phyloP scores from a whole-genome alignment of 2,888 invertebrate species.

The Andricus curvator region DNA sequence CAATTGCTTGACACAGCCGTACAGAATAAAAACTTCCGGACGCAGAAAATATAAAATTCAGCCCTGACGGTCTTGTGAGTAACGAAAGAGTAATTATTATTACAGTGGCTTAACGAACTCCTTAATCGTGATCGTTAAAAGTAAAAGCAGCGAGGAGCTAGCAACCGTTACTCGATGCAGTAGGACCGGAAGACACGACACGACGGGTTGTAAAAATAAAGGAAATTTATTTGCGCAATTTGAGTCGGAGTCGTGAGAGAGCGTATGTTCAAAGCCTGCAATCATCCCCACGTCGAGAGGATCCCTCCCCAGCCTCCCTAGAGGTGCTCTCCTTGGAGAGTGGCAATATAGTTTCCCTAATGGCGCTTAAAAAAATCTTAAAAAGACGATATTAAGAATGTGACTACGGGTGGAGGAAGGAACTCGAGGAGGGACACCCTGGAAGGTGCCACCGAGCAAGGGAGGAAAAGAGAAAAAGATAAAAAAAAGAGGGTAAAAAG shows the following conservation, averaged over 20 bases:
- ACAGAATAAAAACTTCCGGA: neutral
- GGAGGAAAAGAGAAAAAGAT: conserved; percentile 23
- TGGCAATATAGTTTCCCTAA: conserved; percentile 78
- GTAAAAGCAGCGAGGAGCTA: conserved; percentile 47
- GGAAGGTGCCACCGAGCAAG: conserved; percentile 38
- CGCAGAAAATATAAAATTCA: conserved; percentile 48
- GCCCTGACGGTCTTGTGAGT: conserved; percentile 3
- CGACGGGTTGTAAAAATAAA: conserved; percentile 74
- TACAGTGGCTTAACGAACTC: conserved; percentile 48
- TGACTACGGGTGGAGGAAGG: conserved; percentile 71
- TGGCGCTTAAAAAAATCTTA: conserved; percentile 78
- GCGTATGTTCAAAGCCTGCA: conserved; percentile 70
- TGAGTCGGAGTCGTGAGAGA: conserved; percentile 69
- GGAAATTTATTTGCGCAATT: conserved; percentile 77
- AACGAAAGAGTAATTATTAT: conserved; percentile 36
- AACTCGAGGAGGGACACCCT: conserved; percentile 48
- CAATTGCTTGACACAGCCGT: neutral
- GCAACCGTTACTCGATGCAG: conserved; percentile 50
- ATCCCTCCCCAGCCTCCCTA: conserved; percentile 41
- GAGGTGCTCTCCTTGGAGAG: conserved; percentile 63
- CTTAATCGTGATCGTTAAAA: conserved; percentile 59
- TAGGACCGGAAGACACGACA: conserved; percentile 46
- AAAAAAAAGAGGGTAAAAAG: conserved; percentile 25
- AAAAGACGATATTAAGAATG: conserved; percentile 78
- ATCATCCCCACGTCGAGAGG: conserved; percentile 47